These are phyloP conservation scores for Apamea monoglypha DNA, from an alignment of 2,888 invertebrate genomes.

Conservation along the genomic window DNA sequence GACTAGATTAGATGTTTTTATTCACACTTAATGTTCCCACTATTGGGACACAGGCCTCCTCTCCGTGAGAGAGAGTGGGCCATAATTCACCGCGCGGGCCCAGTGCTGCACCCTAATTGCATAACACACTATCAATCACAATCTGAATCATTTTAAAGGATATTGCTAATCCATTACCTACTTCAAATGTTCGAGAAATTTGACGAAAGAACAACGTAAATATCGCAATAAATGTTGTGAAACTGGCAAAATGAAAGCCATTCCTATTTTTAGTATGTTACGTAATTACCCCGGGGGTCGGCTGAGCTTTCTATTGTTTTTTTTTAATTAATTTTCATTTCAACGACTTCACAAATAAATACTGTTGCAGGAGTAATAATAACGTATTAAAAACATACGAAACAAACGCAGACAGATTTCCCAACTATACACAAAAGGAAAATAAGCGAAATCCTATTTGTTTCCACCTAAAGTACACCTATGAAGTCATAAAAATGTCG, in stretches of 20 bases:
- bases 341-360: no score
- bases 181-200: no score
- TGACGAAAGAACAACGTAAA: no score
- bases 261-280: no score
- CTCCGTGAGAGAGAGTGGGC: not conserved
- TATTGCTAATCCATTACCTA: no score
- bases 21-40: not conserved
- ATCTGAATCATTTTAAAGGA: no score
- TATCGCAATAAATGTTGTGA: no score
- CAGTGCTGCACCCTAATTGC: not conserved
- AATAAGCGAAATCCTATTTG: conserved; percentile 48
- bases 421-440: conserved; percentile 30
- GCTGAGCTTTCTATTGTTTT: not conserved
- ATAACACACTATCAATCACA: no score
- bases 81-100: not conserved
- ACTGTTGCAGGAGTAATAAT: not conserved
- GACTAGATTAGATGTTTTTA: not conserved
- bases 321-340: not conserved
- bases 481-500: conserved; percentile 83
- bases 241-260: no score
- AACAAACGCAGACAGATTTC: conserved; percentile 14
- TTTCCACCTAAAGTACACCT: conserved; percentile 46
- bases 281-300: not conserved
- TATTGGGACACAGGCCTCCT: not conserved
- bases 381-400: not conserved